phyloP scores from a whole-genome alignment of 2,888 invertebrate species.

The Tenthredo mesomela region DNA sequence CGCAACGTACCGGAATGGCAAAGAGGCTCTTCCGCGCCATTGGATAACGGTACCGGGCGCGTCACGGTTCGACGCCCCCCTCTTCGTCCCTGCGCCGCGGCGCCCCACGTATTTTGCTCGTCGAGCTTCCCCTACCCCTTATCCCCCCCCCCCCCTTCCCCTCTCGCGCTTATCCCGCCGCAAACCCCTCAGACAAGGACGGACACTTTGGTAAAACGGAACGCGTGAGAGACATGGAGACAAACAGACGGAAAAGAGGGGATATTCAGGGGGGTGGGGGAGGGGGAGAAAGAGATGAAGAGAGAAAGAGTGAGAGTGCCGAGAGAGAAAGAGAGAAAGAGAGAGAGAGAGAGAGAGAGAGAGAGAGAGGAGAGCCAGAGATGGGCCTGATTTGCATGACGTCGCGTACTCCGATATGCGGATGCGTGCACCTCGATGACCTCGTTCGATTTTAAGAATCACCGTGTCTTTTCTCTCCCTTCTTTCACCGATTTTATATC shows the following conservation, averaged over 20 bases:
- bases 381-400: slow-evolving; percentile 68
- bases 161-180: not conserved
- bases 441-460: slow-evolving; percentile 41
- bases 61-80: slow-evolving; percentile 69
- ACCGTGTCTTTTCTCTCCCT: not conserved
- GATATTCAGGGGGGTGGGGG: too few relatives aligned
- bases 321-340: not conserved
- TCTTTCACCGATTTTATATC: not conserved
- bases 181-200: slow-evolving; percentile 62
- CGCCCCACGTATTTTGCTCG: slow-evolving; percentile 45
- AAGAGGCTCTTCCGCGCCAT: slow-evolving; percentile 67
- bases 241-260: slow-evolving; percentile 1
- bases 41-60: slow-evolving; percentile 75
- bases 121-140: not conserved
- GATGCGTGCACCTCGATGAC: slow-evolving; percentile 67
- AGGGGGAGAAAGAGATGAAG: slow-evolving; percentile 59
- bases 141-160: not conserved
- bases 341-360: not conserved
- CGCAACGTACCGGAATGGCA: slow-evolving; percentile 49
- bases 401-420: slow-evolving; percentile 67
- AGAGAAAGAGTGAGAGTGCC: slow-evolving; percentile 65
- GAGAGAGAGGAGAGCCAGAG: slow-evolving; percentile 20
- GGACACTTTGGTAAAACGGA: slow-evolving; percentile 45
- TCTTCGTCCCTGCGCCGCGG: slow-evolving; percentile 51
- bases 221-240: slow-evolving; percentile 60